A percentile compares a stretch with the other conserved stretches of the same genome.
Conservation (phyloP, 2,888 invertebrate genomes). For the Drosophila stalkeri region DNA sequence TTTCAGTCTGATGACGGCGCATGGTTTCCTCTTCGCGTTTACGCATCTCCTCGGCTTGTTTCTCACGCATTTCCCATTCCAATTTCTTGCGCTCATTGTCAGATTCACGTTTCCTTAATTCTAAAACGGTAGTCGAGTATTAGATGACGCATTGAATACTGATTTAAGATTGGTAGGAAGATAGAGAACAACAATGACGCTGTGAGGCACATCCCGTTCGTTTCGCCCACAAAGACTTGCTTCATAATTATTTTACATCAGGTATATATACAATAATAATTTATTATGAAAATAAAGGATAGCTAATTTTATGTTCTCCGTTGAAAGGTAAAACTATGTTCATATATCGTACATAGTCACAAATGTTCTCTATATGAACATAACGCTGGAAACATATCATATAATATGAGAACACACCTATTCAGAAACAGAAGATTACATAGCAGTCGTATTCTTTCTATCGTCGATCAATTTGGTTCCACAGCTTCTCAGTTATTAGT, state of each 20-base stretch:
- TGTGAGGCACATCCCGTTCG: background rate
- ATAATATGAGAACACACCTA: background rate
- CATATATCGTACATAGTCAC: background rate
- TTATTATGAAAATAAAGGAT: background rate
- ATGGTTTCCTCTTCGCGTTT: slow-evolving; percentile 89
- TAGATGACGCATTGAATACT: slow-evolving; percentile 14
- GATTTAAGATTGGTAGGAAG: background rate
- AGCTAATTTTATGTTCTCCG: background rate
- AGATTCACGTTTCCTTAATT: slow-evolving; percentile 93
- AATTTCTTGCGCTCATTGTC: slow-evolving; percentile 94
- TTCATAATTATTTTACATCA: background rate
- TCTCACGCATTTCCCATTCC: slow-evolving; percentile 93
- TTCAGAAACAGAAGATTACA: background rate
- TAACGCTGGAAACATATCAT: background rate
- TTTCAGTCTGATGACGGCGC: slow-evolving; percentile 90
- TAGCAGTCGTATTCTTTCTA: background rate
- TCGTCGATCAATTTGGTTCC: background rate
- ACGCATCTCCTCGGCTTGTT: slow-evolving; percentile 92
- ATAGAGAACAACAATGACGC: background rate
- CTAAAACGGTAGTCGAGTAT: slow-evolving; percentile 80
- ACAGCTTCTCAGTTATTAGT: background rate
- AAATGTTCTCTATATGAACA: background rate
- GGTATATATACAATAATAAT: background rate
- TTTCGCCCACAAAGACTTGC: background rate
- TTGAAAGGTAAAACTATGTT: background rate